Conservation (phyloP, 2,113 vertebrate genomes). For the Paramormyrops kingsleyae region DNA sequence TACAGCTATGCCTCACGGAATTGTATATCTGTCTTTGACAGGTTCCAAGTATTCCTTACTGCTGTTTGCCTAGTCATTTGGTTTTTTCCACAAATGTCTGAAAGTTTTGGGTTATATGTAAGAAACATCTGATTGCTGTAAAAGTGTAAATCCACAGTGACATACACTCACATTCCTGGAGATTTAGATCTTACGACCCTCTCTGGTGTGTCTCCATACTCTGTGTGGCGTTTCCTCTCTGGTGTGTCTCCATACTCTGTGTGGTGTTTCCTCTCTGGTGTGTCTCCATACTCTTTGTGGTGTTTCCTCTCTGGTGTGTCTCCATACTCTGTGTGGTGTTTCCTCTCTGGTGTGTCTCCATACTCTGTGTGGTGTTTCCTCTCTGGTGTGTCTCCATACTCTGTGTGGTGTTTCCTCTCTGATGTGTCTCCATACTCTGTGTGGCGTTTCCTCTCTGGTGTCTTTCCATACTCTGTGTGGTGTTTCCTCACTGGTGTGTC, state of each 20-base stretch:
- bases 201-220: not conserved
- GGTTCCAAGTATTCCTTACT: not conserved
- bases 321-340: not conserved
- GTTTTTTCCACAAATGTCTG: not conserved
- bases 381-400: not conserved
- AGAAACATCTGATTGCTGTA: not conserved
- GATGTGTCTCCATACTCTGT: not conserved
- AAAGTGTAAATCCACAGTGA: not conserved
- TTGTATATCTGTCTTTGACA: not conserved
- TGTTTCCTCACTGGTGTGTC: not conserved
- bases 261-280: not conserved
- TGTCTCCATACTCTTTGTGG: not conserved
- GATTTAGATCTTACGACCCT: not conserved
- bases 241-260: not conserved
- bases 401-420: not conserved
- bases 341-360: not conserved
- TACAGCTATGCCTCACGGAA: not conserved
- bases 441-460: not conserved
- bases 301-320: not conserved
- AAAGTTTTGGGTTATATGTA: not conserved
- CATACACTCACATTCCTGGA: not conserved
- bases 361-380: not conserved
- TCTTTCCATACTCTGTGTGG: not conserved
- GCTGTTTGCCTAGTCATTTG: not conserved
- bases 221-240: not conserved